A percentile compares a stretch with the other conserved stretches of the same genome.
Evolutionary conservation across 2,113 vertebrate species (phyloP).

Genomic region (Prionailurus bengalensis): DNA sequence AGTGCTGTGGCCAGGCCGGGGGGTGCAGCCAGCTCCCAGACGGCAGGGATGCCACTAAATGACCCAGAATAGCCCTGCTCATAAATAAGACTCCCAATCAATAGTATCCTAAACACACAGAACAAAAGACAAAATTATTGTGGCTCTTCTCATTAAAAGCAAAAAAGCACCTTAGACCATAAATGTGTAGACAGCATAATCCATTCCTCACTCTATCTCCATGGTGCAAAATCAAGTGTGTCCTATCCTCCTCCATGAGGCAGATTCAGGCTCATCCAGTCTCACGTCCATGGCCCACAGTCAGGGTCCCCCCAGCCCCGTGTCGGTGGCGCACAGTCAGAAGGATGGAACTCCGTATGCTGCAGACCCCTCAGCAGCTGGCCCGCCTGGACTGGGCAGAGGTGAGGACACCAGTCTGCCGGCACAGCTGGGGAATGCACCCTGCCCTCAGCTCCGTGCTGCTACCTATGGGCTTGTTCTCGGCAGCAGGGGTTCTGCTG

Average conservation of each 20-base stretch:
- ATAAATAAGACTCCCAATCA: not conserved
- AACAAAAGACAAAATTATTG: not conserved
- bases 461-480: not conserved
- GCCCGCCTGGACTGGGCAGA: not conserved
- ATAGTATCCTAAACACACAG: not conserved
- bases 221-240: not conserved
- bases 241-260: no score
- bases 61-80: not conserved
- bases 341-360: not conserved
- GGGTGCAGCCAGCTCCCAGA: no score
- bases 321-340: fast-evolving
- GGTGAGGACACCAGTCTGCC: not conserved
- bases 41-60: fast-evolving
- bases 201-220: not conserved
- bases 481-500: not conserved
- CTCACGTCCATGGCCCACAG: fast-evolving
- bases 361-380: not conserved
- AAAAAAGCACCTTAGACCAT: not conserved
- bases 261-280: fast-evolving
- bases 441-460: not conserved
- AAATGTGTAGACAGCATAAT: no score
- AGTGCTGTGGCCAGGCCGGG: no score
- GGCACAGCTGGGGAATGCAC: not conserved
- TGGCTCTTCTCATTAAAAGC: not conserved
- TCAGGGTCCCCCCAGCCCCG: fast-evolving